Evolutionary conservation across 2,113 vertebrate species (phyloP).

Genomic region (Dunckerocampus dactyliophorus): DNA sequence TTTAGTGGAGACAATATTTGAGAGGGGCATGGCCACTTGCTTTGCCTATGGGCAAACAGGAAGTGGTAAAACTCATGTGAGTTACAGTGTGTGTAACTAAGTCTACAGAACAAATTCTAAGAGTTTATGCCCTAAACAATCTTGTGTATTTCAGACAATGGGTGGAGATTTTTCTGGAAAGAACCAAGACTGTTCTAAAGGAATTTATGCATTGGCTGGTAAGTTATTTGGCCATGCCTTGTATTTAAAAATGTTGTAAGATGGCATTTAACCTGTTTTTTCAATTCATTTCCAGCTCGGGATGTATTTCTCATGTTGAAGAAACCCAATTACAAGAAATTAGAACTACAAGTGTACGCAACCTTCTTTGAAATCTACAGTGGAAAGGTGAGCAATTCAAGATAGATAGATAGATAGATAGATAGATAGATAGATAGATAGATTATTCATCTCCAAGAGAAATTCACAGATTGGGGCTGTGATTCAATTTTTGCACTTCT

Average conservation of each 20-base stretch:
- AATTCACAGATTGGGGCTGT: neutral
- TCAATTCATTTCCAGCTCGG: conserved; percentile 74
- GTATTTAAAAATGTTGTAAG: neutral
- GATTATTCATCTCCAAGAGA: too few species aligned
- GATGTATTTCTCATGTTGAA: conserved; percentile 99
- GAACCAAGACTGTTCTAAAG: conserved; percentile 98
- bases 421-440: too few species aligned
- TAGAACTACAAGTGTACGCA: conserved; percentile 95
- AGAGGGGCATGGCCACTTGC: conserved; percentile 97
- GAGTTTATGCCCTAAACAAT: neutral
- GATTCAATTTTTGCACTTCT: too few species aligned
- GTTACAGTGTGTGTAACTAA: conserved; percentile 36
- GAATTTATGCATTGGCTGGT: conserved; percentile 97
- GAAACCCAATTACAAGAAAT: conserved; percentile 94
- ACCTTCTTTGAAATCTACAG: conserved; percentile 99
- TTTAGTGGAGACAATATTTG: conserved; percentile 96
- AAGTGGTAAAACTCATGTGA: conserved; percentile 97
- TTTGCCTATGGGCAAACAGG: conserved; percentile 98
- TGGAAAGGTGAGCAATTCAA: conserved; percentile 80
- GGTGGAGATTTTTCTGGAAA: conserved; percentile 98
- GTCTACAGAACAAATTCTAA: neutral
- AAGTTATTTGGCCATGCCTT: conserved; percentile 15
- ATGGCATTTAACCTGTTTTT: neutral
- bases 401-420: too few species aligned
- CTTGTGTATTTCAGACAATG: conserved; percentile 82